phyloP scores from a whole-genome alignment of 2,888 invertebrate genomes.

The Anoplius nigerrimus region DNA sequence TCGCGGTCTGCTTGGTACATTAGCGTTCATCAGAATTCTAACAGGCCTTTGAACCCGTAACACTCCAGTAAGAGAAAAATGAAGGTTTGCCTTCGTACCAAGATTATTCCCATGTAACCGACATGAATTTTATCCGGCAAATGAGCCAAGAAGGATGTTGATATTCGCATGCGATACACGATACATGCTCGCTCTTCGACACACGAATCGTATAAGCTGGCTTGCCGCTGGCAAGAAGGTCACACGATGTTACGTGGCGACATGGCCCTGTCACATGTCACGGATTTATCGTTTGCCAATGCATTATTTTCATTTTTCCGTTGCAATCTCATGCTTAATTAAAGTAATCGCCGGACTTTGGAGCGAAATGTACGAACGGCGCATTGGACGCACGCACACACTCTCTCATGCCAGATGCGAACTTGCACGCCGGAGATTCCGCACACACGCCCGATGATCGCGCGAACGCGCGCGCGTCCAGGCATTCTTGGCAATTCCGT shows the following conservation, averaged over 20 bases:
- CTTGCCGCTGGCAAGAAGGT: conserved; percentile 31
- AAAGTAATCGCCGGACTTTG: conserved; percentile 63
- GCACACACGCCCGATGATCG: not conserved
- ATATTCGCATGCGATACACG: too few relatives aligned
- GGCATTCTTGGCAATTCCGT: conserved; percentile 13
- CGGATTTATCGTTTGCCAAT: conserved; percentile 42
- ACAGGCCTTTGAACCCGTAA: too few relatives aligned
- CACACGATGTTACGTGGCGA: conserved; percentile 42
- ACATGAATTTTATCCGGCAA: too few relatives aligned
- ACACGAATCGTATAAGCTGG: too few relatives aligned
- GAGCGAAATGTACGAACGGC: conserved; percentile 37
- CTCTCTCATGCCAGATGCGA: not conserved
- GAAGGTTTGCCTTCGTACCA: too few relatives aligned
- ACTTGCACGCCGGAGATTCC: not conserved
- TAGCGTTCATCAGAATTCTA: too few relatives aligned
- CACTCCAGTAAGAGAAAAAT: too few relatives aligned
- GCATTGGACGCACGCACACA: conserved; percentile 4
- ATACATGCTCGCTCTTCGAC: too few relatives aligned
- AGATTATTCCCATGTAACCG: too few relatives aligned
- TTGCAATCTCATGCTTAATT: conserved; percentile 61
- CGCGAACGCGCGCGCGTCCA: too few relatives aligned
- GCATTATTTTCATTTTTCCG: conserved; percentile 55
- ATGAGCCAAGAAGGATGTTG: too few relatives aligned
- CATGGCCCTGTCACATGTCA: conserved; percentile 27
- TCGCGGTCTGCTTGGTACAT: too few relatives aligned